Base-by-base conservation (phyloP, 2,797 vertebrate genomes). In the Potorous gilbertii region DNA sequence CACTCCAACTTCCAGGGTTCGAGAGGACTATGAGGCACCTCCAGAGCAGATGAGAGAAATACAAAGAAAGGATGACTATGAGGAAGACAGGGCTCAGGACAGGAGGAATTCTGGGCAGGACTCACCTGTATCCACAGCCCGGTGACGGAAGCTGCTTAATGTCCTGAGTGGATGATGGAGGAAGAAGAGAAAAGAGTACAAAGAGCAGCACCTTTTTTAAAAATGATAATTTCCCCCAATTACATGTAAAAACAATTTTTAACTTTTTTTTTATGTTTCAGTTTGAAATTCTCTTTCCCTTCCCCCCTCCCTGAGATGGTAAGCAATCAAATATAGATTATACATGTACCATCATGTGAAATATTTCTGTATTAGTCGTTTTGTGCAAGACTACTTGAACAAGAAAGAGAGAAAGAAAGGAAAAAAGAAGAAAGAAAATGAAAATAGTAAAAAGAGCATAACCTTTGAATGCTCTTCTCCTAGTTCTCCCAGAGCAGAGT, bases 1-100 rank as follows among this genome's bases (percentile, higher is more conserved):
- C 16, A 57, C 9, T 0, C 16, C 21, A 14, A n/a, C 34, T 52
- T 50, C 1, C 81, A 98, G 98, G 96, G 57, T 55, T 8, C 96
- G 74, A 14, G 66, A n/a, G 0, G 56, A 6, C 92, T 97, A 98
- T 91, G 55, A 27, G 62, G 57, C 90, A 94, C 96, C 98, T 0
- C 2, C 81, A 54, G 90, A 93, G n/a, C 56, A 97, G 92, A 21
- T 54, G 95, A 96, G 0, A 13, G 96, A 97, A 62, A 57, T 74
- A 1, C 74, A 95, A 31, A 8, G 90, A 50, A 90, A 0, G 0
- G 90, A 89, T 0, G 62, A 96, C 0, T 91, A 97, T 1, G 52
- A 16, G 5, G 96, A 97, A 0, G 29, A 95, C 0, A 57, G 13
- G 92, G 95, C 31, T 2, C 92, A 27, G 56, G 96, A 96, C 40